A percentile compares a stretch with the other conserved stretches of the same genome.
phyloP scores from a whole-genome alignment of 2,888 invertebrate species.

The Lasioglossum leucozonium region DNA sequence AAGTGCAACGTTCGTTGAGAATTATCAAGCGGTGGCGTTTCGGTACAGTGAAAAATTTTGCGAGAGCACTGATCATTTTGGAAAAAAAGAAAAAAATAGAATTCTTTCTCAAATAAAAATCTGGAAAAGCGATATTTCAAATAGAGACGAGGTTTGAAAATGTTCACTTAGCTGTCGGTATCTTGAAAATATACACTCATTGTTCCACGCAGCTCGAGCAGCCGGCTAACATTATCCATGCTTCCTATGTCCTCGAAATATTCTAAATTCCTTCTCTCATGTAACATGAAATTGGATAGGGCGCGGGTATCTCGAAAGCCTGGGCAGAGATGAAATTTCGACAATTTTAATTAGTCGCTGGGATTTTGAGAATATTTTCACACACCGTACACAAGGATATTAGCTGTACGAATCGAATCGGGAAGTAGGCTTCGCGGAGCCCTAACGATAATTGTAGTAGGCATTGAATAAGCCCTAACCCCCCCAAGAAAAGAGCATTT shows the following conservation, averaged over 20 bases:
- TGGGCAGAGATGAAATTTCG: not conserved
- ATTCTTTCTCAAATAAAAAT: too few relatives aligned
- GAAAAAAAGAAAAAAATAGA: too few relatives aligned
- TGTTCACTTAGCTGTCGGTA: not conserved
- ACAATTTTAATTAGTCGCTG: not conserved
- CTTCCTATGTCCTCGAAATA: not conserved
- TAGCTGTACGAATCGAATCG: not conserved
- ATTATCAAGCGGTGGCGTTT: not conserved
- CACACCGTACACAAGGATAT: too few relatives aligned
- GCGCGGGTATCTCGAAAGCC: not conserved
- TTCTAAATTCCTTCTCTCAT: not conserved
- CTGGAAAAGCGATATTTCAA: not conserved
- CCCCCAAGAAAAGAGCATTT: not conserved
- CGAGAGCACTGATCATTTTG: too few relatives aligned
- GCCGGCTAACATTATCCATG: not conserved
- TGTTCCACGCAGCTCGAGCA: not conserved
- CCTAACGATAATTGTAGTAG: not conserved
- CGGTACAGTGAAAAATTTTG: not conserved
- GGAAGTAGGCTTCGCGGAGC: not conserved
- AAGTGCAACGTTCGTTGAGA: not conserved
- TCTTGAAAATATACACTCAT: not conserved
- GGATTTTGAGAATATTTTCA: not conserved
- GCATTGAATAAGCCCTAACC: not conserved
- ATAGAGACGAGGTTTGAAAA: not conserved
- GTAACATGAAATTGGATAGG: not conserved